Base-by-base conservation (phyloP, 2,113 vertebrate species). In the Rhabdomys dilectus region DNA sequence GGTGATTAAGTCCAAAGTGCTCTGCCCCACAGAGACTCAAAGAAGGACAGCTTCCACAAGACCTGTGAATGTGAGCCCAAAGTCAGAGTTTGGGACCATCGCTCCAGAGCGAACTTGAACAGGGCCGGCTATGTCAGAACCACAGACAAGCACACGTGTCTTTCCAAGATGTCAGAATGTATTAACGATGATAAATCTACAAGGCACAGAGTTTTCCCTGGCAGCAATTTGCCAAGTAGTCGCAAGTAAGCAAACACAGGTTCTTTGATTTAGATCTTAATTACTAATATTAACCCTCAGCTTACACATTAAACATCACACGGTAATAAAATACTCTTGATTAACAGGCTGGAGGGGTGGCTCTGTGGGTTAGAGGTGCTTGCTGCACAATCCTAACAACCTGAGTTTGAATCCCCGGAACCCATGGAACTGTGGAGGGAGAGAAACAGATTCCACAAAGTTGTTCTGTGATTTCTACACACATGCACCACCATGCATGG, bases 1-100 rank as follows among this genome's bases (percentile, higher is more conserved):
- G 53, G 24, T 36, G 51, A 89, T 5, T 7, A 58, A 60, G 16
- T 45, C n/a, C 31, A 72, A 21, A 16, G n/a, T 21, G 19, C 42
- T 51, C 6, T 7, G 39, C 17, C 17, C 26, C 2, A 31, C 4
- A 42, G 58, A 36, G 51, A 84, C 13, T 15, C 42, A 16, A 26
- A 68, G 45, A 48, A 24, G 84, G 22, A 6, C 15, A 1, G 60
- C 22, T 39, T 22, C n/a, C 73, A 76, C 24, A 19, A 16, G 51
- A 15, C 19, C 8, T 1, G 22, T 7, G 19, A 36, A 5, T 16
- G 0, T 19, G 5, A 42, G 5, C 58, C 51, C 17, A 19, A 86
- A 86, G 62, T 51, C 62, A 48, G 80, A 82, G 42, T 86, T 48
- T 51, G 42, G 84, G 62, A 36, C 42, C 42, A 12, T 86, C 31